Percentiles rank a stretch among this genome's conserved stretches.
phyloP scores from a whole-genome alignment of 2,797 vertebrate species.

The Takifugu rubripes region DNA sequence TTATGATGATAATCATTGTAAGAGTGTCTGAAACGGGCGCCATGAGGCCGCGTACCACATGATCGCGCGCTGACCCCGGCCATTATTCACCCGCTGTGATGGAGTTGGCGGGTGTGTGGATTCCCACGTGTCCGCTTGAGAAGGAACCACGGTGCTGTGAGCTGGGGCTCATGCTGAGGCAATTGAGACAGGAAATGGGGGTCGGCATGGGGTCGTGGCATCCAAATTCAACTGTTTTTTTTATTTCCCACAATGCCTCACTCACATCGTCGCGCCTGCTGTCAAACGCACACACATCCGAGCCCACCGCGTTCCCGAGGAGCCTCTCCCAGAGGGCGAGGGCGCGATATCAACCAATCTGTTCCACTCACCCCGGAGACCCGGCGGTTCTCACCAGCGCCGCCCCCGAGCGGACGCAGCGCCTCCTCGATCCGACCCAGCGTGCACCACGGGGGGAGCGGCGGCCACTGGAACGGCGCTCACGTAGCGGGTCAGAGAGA shows the following conservation, averaged over 20 bases:
- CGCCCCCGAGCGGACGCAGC: conserved; percentile 24
- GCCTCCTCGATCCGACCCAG: conserved; percentile 18
- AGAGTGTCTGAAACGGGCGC: neutral
- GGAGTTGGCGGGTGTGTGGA: conserved; percentile 32
- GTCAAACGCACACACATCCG: conserved; percentile 14
- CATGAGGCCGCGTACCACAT: neutral
- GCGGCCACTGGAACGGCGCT: conserved; percentile 17
- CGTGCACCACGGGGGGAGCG: conserved; percentile 14
- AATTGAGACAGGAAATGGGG: conserved; percentile 73
- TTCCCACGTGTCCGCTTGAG: conserved; percentile 43
- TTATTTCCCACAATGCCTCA: conserved; percentile 51
- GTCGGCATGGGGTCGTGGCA: conserved; percentile 57
- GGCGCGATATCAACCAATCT: conserved; percentile 69
- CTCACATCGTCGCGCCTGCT: conserved; percentile 29
- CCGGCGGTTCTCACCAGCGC: conserved; percentile 35
- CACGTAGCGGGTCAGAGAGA: conserved; percentile 23
- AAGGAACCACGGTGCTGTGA: conserved; percentile 44
- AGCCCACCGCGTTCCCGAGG: conserved; percentile 2
- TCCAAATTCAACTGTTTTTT: conserved; percentile 61
- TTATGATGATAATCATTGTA: neutral
- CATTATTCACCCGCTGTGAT: conserved; percentile 51
- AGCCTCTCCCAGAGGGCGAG: conserved; percentile 47
- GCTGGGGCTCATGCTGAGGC: conserved; percentile 65
- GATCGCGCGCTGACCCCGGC: conserved; percentile 43
- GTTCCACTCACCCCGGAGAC: conserved; percentile 48